Percentiles rank a stretch among this genome's conserved stretches.
phyloP scores from a whole-genome alignment of 2,797 vertebrate species.

The Hydrophis major region DNA sequence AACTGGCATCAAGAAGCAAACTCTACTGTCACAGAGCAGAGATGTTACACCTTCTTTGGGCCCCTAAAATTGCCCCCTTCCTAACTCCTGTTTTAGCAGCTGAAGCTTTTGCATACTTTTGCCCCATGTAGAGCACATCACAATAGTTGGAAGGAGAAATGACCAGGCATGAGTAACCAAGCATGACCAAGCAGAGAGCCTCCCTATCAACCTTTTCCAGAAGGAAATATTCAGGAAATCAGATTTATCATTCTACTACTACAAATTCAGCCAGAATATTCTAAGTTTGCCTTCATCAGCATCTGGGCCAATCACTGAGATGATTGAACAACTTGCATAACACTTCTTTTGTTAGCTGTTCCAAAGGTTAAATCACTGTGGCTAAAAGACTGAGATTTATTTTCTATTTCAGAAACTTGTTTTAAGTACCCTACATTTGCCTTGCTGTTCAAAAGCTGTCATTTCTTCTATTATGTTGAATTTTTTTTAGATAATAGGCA shows the following conservation, averaged over 20 bases:
- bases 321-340: not conserved
- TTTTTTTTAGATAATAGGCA: not conserved
- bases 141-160: not conserved
- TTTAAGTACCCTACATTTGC: not conserved
- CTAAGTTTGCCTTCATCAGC: not conserved
- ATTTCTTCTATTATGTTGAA: slow-evolving; percentile 1
- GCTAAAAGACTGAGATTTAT: not conserved
- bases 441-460: not conserved
- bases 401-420: not conserved
- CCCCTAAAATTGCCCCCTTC: not conserved
- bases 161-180: not conserved
- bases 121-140: not conserved
- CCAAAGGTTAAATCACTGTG: not conserved
- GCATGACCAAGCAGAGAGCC: not conserved
- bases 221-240: not conserved
- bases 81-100: not conserved
- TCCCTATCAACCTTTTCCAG: not conserved
- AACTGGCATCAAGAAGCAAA: not conserved
- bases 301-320: not conserved
- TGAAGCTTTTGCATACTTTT: not conserved
- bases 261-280: not conserved
- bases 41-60: not conserved
- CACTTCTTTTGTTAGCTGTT: not conserved
- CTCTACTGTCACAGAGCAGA: not conserved
- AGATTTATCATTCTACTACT: not conserved